Percentiles rank a stretch among this genome's conserved stretches.
phyloP scores from a whole-genome alignment of 1,140 invertebrate species.

The Drosophila nannoptera region DNA sequence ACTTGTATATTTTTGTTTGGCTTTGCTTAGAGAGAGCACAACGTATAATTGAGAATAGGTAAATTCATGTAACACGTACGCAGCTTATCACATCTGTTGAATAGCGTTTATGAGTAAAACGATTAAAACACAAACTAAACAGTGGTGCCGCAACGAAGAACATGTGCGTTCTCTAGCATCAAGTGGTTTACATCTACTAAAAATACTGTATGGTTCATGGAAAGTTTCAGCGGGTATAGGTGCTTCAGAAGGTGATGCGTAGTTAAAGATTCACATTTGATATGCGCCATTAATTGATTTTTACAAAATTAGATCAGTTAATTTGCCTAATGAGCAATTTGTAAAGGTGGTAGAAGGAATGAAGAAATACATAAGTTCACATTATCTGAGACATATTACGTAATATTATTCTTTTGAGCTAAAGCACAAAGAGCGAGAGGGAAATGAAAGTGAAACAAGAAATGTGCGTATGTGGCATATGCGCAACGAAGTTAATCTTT shows the following conservation, averaged over 20 bases:
- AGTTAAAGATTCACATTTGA: constrained; percentile 8
- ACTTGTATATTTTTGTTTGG: constrained; percentile 14
- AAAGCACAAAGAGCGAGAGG: no score
- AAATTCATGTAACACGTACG: not conserved
- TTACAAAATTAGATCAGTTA: not conserved
- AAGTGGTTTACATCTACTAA: constrained; percentile 2
- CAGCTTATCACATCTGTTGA: not conserved
- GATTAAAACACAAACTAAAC: no score
- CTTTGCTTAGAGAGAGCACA: not conserved
- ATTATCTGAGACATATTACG: no score
- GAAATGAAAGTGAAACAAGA: no score
- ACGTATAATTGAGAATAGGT: not conserved
- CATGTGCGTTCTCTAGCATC: not conserved
- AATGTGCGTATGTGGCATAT: no score
- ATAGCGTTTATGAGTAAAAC: no score
- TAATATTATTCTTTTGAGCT: no score
- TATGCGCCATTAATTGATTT: not conserved
- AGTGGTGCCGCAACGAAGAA: no score
- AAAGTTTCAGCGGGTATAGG: constrained; percentile 3
- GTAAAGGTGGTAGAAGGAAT: not conserved
- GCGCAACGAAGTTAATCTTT: no score
- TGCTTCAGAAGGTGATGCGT: constrained; percentile 4
- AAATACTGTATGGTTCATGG: not conserved
- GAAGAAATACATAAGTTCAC: not conserved
- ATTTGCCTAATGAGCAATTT: not conserved